phyloP scores from a whole-genome alignment of 1,140 invertebrate species.

The Hylaeus volcanicus region DNA sequence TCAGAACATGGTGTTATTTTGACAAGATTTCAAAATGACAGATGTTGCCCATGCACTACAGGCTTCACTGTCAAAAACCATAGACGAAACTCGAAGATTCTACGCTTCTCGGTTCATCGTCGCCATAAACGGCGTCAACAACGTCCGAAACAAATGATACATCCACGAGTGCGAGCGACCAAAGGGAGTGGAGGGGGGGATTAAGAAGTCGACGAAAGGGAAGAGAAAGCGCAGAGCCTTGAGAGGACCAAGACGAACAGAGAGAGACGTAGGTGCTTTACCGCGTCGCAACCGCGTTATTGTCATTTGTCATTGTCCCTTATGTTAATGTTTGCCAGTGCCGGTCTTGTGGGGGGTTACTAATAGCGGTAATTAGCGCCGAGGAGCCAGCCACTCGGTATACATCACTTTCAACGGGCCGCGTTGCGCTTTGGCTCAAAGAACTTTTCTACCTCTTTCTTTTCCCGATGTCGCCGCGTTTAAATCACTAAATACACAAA shows the following conservation, averaged over 20 bases:
- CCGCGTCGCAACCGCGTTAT: slow-evolving; percentile 60
- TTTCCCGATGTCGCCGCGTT: neutral
- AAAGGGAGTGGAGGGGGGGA: neutral
- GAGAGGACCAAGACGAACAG: neutral
- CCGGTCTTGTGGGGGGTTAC: slow-evolving; percentile 56
- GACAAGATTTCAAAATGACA: too few species aligned
- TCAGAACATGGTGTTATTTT: too few species aligned
- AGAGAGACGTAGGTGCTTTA: slow-evolving; percentile 47
- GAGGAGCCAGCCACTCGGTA: slow-evolving; percentile 59
- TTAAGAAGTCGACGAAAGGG: slow-evolving; percentile 20
- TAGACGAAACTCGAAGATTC: neutral
- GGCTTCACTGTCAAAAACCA: neutral
- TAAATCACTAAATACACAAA: neutral
- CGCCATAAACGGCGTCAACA: slow-evolving; percentile 5
- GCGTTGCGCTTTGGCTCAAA: slow-evolving; percentile 29
- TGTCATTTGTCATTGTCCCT: slow-evolving; percentile 67
- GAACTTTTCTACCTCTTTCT: slow-evolving; percentile 11
- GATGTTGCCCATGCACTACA: too few species aligned
- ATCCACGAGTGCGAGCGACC: neutral
- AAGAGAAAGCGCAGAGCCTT: slow-evolving; percentile 19
- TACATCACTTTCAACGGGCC: slow-evolving; percentile 64
- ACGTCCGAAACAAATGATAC: slow-evolving; percentile 18
- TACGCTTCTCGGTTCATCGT: neutral
- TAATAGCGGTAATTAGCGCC: slow-evolving; percentile 67
- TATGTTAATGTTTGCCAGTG: slow-evolving; percentile 65